These are phyloP conservation scores for Drosophila anomalipes DNA, from an alignment of 2,888 invertebrate species.

Conservation along the genomic window DNA sequence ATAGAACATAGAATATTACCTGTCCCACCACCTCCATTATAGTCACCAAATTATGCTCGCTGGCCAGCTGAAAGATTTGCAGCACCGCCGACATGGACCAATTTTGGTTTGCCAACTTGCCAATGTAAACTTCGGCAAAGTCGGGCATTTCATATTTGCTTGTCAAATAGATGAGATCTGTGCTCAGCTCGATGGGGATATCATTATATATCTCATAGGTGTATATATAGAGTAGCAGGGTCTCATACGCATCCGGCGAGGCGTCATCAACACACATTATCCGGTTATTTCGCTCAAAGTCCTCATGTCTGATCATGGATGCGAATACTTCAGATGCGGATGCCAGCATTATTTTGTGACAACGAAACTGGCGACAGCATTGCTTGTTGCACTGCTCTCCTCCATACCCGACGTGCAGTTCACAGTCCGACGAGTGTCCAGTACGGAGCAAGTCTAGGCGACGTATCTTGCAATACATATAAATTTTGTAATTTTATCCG, in stretches of 20 bases:
- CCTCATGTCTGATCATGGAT: conserved; percentile 40
- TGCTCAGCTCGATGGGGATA: conserved; percentile 46
- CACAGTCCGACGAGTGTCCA: conserved; percentile 61
- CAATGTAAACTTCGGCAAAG: conserved; percentile 54
- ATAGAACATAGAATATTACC: conserved; percentile 15
- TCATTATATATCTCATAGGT: conserved; percentile 61
- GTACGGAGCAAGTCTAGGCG: conserved; percentile 58
- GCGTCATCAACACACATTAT: conserved; percentile 56
- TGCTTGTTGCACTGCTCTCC: conserved; percentile 15
- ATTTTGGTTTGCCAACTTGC: conserved; percentile 41
- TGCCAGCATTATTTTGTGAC: conserved; percentile 57
- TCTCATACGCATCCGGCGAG: conserved; percentile 59
- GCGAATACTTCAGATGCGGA: conserved; percentile 66
- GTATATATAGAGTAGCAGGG: conserved; percentile 63
- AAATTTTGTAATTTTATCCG: conserved; percentile 13
- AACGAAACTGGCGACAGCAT: conserved; percentile 44
- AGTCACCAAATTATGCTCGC: conserved; percentile 36
- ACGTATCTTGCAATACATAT: conserved; percentile 64
- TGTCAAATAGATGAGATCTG: conserved; percentile 56
- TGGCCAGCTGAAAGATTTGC: conserved; percentile 62
- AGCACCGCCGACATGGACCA: conserved; percentile 58
- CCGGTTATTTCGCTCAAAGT: conserved; percentile 26
- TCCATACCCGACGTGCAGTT: conserved; percentile 44
- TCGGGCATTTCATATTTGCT: conserved; percentile 60
- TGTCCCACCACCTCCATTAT: conserved; percentile 48